A percentile compares a stretch with the other conserved stretches of the same genome.
phyloP scores from a whole-genome alignment of 1,140 invertebrate genomes.

The Aphelinus certus region DNA sequence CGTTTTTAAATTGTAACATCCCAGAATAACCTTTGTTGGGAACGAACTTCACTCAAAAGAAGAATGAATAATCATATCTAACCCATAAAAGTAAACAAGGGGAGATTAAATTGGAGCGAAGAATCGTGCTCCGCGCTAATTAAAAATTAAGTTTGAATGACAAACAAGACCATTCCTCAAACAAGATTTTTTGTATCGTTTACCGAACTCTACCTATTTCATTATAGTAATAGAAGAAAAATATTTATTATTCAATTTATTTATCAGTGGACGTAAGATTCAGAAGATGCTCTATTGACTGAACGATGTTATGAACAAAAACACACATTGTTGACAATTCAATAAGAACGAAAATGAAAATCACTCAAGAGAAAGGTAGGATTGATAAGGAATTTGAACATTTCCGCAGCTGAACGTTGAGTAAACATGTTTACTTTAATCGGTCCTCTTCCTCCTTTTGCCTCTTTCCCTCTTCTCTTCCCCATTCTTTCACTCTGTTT shows the following conservation, averaged over 20 bases:
- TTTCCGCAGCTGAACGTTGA: slow-evolving; percentile 51
- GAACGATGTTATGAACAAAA: too few relatives aligned
- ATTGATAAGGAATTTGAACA: slow-evolving; percentile 51
- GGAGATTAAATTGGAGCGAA: slow-evolving; percentile 20
- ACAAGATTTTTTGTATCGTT: slow-evolving; percentile 3
- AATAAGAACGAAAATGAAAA: too few relatives aligned
- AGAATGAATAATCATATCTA: too few relatives aligned
- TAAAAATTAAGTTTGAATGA: slow-evolving; percentile 22
- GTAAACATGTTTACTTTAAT: slow-evolving; percentile 47
- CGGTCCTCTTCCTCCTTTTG: slow-evolving; percentile 17
- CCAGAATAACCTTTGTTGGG: too few relatives aligned
- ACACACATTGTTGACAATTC: too few relatives aligned
- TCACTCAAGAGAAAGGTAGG: slow-evolving; percentile 43
- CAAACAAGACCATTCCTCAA: slow-evolving; percentile 32
- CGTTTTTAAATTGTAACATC: too few relatives aligned
- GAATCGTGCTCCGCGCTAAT: slow-evolving; percentile 25
- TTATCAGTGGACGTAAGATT: too few relatives aligned
- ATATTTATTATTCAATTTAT: too few relatives aligned
- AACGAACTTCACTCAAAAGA: too few relatives aligned
- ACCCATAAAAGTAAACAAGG: slow-evolving; percentile 23
- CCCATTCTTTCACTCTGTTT: slow-evolving; percentile 30
- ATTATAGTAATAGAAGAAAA: too few relatives aligned
- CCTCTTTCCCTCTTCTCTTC: slow-evolving; percentile 16
- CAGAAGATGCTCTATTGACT: too few relatives aligned
- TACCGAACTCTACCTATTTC: neutral